Evolutionary conservation across 2,797 vertebrate species (phyloP).

Genomic region (Euphonia xanthogaster): DNA sequence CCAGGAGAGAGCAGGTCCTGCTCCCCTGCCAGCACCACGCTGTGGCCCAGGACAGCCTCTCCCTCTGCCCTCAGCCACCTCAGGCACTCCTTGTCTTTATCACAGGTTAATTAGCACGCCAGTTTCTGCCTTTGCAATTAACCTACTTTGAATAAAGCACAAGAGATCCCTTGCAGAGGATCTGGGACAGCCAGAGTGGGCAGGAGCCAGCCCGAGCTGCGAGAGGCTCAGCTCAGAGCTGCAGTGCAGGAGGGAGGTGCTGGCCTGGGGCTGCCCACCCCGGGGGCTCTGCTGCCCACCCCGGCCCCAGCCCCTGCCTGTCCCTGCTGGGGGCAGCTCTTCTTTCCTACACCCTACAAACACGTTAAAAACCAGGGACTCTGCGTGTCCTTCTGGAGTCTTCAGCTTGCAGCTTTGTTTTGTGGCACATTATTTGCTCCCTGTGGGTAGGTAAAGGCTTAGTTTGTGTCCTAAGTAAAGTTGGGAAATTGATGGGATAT

Average conservation of each 20-base stretch:
- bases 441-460: not conserved
- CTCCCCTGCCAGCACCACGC: accelerated
- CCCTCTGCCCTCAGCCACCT: not conserved
- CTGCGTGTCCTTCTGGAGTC: not conserved
- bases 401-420: not conserved
- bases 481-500: not conserved
- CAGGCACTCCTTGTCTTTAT: conserved; percentile 8
- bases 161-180: not conserved
- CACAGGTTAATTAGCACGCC: not conserved
- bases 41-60: not conserved
- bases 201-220: not conserved
- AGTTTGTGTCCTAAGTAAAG: not conserved
- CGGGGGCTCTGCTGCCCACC: not conserved
- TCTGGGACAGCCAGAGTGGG: not conserved
- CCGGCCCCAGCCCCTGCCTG: not conserved
- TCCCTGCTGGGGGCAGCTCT: accelerated
- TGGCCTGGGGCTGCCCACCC: accelerated
- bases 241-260: not conserved
- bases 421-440: not conserved
- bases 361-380: accelerated
- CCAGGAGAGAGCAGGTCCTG: not conserved
- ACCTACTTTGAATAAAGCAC: not conserved
- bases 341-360: not conserved
- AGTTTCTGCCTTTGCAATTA: conserved; percentile 46
- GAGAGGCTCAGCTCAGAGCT: not conserved